Evolutionary conservation across 2,888 invertebrate genomes (phyloP).

Genomic region (Axea sp.): DNA sequence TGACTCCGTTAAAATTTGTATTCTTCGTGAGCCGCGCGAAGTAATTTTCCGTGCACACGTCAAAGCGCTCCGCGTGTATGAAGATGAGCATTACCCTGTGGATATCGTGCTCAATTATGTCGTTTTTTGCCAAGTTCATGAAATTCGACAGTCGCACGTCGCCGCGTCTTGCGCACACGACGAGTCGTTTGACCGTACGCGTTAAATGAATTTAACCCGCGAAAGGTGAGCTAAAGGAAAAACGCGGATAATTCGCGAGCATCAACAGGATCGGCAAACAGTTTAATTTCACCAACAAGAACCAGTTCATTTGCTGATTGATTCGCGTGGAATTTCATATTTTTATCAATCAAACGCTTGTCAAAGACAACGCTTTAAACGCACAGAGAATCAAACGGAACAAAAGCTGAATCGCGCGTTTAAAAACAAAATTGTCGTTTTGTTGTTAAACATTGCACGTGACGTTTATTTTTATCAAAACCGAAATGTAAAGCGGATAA

Average conservation of each 20-base stretch:
- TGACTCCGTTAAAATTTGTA: slow-evolving; percentile 13
- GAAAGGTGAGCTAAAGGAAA: no score
- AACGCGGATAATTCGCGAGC: no score
- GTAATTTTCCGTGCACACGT: slow-evolving; percentile 15
- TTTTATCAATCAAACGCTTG: no score
- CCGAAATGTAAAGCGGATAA: slow-evolving; percentile 23
- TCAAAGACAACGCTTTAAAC: no score
- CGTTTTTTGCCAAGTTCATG: neutral
- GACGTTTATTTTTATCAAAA: slow-evolving; percentile 40
- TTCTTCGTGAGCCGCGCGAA: slow-evolving; percentile 1
- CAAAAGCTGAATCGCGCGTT: no score
- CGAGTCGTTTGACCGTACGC: slow-evolving; percentile 5
- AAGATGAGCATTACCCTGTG: slow-evolving; percentile 16
- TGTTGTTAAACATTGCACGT: slow-evolving; percentile 8
- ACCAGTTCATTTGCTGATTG: no score
- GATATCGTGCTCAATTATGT: slow-evolving; percentile 20
- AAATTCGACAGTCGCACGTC: slow-evolving; percentile 16
- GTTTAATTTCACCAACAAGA: no score
- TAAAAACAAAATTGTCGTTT: slow-evolving; percentile 1
- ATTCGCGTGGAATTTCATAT: no score
- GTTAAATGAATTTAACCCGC: slow-evolving; percentile 34
- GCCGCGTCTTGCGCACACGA: neutral
- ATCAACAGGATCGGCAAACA: no score
- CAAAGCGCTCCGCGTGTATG: slow-evolving; percentile 13
- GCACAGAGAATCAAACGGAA: no score